These are phyloP conservation scores for Pristionchus arcanus DNA, from an alignment of 2,888 invertebrate genomes.

Conservation along the genomic window DNA sequence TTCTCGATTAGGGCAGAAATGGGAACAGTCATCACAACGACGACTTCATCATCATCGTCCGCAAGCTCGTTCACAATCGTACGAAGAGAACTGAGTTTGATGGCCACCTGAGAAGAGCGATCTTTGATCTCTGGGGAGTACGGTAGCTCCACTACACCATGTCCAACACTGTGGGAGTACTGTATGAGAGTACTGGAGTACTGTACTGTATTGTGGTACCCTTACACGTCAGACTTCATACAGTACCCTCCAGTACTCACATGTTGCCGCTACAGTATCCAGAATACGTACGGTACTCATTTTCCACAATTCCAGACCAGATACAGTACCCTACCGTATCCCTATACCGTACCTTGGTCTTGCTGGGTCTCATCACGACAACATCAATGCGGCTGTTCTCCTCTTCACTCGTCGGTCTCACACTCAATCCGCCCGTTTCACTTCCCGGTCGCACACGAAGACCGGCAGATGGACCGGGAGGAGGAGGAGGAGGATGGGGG, in stretches of 20 bases:
- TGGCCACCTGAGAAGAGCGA: background rate
- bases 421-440: background rate
- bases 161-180: too few relatives aligned
- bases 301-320: too few relatives aligned
- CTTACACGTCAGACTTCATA: too few relatives aligned
- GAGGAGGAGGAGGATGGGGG: background rate
- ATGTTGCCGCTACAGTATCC: too few relatives aligned
- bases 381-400: background rate
- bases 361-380: background rate
- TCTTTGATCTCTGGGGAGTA: background rate
- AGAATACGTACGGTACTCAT: too few relatives aligned
- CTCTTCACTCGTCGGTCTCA: background rate
- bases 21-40: background rate
- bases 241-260: too few relatives aligned
- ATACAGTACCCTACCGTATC: background rate
- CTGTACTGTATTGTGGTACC: too few relatives aligned
- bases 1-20: background rate
- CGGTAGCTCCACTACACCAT: too few relatives aligned
- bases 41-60: background rate
- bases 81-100: background rate
- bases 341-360: conserved; percentile 2
- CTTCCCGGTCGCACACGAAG: background rate
- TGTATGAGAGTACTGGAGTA: too few relatives aligned
- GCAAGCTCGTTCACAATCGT: background rate
- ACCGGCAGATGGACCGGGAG: background rate